phyloP scores from a whole-genome alignment of 2,797 vertebrate species.

The Notolepis coatsorum region DNA sequence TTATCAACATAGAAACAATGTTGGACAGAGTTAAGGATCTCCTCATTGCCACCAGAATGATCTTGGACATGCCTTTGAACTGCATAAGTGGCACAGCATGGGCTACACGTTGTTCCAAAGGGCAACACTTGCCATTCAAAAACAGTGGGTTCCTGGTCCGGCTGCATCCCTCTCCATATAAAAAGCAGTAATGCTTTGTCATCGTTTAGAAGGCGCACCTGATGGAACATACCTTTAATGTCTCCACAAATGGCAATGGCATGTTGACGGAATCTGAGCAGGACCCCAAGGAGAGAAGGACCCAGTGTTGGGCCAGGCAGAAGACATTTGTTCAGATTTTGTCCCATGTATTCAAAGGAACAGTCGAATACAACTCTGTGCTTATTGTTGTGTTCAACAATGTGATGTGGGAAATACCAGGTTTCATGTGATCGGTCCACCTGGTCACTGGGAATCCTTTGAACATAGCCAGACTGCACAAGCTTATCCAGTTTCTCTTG shows the following conservation, averaged over 20 bases:
- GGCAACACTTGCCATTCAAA: slow-evolving; percentile 17
- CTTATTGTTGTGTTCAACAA: slow-evolving; percentile 12
- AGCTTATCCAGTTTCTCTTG: slow-evolving; percentile 7
- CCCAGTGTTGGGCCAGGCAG: no score
- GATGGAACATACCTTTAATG: slow-evolving; percentile 6
- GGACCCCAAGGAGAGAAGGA: no score
- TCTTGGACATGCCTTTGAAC: slow-evolving; percentile 9
- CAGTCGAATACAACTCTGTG: slow-evolving; percentile 7
- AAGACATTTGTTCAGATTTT: slow-evolving; percentile 4
- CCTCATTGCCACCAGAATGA: slow-evolving; percentile 2
- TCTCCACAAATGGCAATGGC: slow-evolving; percentile 1
- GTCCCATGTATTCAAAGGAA: slow-evolving; percentile 9
- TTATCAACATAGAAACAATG: slow-evolving; percentile 15
- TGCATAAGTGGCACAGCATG: slow-evolving; percentile 12
- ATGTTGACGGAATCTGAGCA: slow-evolving; percentile 1
- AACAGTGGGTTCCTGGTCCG: background rate
- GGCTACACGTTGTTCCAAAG: slow-evolving; percentile 8
- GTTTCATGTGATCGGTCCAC: background rate
- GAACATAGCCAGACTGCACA: slow-evolving; percentile 1
- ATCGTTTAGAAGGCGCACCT: background rate
- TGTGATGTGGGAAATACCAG: slow-evolving; percentile 19
- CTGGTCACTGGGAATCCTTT: slow-evolving; percentile 5
- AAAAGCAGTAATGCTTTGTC: background rate
- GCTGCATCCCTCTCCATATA: slow-evolving; percentile 10
- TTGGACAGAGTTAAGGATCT: slow-evolving; percentile 1